A percentile compares a stretch with the other conserved stretches of the same genome.
phyloP scores from a whole-genome alignment of 2,888 invertebrate species.

The Nymphalis urticae region DNA sequence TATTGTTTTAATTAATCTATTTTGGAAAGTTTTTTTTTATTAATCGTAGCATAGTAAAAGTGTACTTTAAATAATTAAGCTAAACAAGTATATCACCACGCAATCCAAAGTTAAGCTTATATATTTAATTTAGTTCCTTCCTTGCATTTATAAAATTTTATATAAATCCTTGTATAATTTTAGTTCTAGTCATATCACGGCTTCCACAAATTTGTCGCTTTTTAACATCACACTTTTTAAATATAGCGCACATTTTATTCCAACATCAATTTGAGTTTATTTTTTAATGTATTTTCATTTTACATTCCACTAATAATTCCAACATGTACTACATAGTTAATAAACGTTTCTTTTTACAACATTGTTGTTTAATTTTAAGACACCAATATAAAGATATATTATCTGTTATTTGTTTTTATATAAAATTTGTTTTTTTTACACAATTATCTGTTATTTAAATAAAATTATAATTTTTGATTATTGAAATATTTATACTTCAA shows the following conservation, averaged over 20 bases:
- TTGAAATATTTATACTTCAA: too few relatives aligned
- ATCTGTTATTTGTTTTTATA: too few relatives aligned
- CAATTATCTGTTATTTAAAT: too few relatives aligned
- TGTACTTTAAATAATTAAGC: conserved; percentile 9
- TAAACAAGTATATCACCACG: conserved; percentile 1
- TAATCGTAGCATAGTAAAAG: background rate
- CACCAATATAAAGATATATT: too few relatives aligned
- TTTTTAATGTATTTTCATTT: conserved; percentile 46
- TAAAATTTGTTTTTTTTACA: too few relatives aligned
- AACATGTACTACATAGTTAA: conserved; percentile 43
- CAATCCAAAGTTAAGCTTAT: conserved; percentile 9
- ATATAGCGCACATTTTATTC: conserved; percentile 52
- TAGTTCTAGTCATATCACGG: conserved; percentile 70
- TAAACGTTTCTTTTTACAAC: conserved; percentile 54
- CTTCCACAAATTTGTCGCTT: conserved; percentile 52
- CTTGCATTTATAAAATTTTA: conserved; percentile 38
- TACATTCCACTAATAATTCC: conserved; percentile 59
- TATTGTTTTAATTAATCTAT: background rate
- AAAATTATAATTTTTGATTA: too few relatives aligned
- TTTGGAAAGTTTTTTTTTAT: conserved; percentile 4
- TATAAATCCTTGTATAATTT: conserved; percentile 44
- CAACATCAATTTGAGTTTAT: conserved; percentile 40
- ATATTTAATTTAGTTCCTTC: conserved; percentile 28
- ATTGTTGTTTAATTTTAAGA: conserved; percentile 31
- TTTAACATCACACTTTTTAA: conserved; percentile 58